Percentiles rank a stretch among this genome's conserved stretches.
phyloP scores from a whole-genome alignment of 2,797 vertebrate genomes.

The Acanthurus leucopareius region DNA sequence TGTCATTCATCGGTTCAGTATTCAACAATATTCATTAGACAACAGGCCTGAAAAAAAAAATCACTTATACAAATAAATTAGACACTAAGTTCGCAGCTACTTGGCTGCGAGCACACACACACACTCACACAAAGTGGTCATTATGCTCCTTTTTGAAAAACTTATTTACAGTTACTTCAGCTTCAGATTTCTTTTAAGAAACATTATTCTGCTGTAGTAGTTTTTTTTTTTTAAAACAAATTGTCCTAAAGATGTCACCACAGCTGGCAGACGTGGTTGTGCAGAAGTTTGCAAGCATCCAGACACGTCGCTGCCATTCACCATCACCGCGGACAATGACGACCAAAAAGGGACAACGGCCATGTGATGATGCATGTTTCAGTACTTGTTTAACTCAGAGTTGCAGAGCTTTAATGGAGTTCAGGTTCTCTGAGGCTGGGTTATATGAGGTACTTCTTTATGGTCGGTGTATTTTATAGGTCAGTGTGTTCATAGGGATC shows the following conservation, averaged over 20 bases:
- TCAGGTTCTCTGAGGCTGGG: too few species aligned
- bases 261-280: conserved; percentile 14
- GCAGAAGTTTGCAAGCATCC: conserved; percentile 20
- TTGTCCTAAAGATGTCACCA: conserved; percentile 7
- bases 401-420: background rate
- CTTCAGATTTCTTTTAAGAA: conserved; percentile 31
- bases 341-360: background rate
- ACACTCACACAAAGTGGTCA: conserved; percentile 58
- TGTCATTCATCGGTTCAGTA: conserved; percentile 55
- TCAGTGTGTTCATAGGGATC: too few species aligned
- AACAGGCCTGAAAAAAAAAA: conserved; percentile 55
- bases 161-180: conserved; percentile 59
- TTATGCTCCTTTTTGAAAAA: conserved; percentile 67
- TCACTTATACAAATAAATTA: conserved; percentile 80
- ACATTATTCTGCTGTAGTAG: background rate
- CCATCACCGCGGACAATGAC: background rate
- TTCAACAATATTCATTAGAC: conserved; percentile 50
- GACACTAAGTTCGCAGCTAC: conserved; percentile 52
- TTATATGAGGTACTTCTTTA: too few species aligned
- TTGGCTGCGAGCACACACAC: conserved; percentile 33
- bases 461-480: too few species aligned
- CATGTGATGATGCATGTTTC: background rate
- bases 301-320: conserved; percentile 16
- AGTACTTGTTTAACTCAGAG: background rate
- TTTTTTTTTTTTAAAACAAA: conserved; percentile 15